Evolutionary conservation across 2,113 vertebrate genomes (phyloP), one percentile per base, ranked within the genome.

Genomic region (Climacteris rufus): DNA sequence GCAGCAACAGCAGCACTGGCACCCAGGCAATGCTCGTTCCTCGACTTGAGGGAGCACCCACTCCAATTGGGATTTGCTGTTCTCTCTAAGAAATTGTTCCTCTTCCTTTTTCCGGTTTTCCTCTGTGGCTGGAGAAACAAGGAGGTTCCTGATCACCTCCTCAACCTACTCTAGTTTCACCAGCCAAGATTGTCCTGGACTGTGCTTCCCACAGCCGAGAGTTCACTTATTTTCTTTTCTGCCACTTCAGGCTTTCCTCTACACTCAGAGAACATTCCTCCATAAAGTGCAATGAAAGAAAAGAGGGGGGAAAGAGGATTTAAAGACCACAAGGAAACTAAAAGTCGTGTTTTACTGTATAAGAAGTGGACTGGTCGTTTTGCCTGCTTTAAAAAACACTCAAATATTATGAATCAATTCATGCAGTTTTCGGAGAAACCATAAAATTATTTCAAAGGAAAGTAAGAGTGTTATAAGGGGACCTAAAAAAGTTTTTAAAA

Each of bases 31-130:
- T 2, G 54, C 65, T 28, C 28, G 4, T 5, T 35, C 39, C 42
- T 33, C 5, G 1, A 11, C 16, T 27, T 59, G 50, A 61, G 40
- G 2, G 18, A 64, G 44, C 54, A 42, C 14, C 0, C 0, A 3
- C 33, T 49, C 27, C 17, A 54, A 31, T 0, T 2, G 6, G 25
- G 2, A 19, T 63, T 33, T 39, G 8, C 50, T 59, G 18, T 13
- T 40, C n/a, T 75, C 31, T 16, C 23, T 6, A 10, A 56, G 5
- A 44, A 59, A 30, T 10, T 30, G 7, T 8, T 15, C 44, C 22
- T 37, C 24, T 54, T 56, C 45, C 39, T 42, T 8, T n/a, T 19
- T 24, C 14, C 3, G 15, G 14, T 3, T 71, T 30, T 49, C 72
- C 44, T 40, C 2, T 3, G 28, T 17, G 18, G 2, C 2, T 53